phyloP scores from a whole-genome alignment of 2,797 vertebrate genomes.

The Sebastes elongatus region DNA sequence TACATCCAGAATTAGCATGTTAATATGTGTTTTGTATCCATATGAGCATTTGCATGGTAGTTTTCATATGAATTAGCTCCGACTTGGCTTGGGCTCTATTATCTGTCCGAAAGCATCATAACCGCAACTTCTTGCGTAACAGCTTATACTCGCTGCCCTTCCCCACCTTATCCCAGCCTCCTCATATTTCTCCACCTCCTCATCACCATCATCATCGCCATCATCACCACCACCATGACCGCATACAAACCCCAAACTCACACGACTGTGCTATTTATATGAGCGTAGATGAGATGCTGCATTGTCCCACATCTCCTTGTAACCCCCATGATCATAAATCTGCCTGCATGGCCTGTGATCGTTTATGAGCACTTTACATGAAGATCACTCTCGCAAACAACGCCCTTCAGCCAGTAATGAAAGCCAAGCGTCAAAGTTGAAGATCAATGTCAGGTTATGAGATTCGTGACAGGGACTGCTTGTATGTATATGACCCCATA shows the following conservation, averaged over 20 bases:
- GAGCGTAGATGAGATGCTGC: conserved; percentile 56
- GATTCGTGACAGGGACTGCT: conserved; percentile 39
- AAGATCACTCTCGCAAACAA: conserved; percentile 77
- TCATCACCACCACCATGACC: conserved; percentile 6
- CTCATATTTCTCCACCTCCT: conserved; percentile 15
- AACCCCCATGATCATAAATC: conserved; percentile 71
- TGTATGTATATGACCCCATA: conserved; percentile 36
- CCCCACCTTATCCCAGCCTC: conserved; percentile 3
- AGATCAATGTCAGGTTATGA: conserved; percentile 67
- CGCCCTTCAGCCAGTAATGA: conserved; percentile 76
- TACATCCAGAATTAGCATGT: conserved; percentile 58
- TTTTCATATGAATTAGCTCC: conserved; percentile 47
- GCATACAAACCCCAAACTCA: conserved; percentile 49
- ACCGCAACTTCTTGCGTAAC: conserved; percentile 11
- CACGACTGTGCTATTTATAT: conserved; percentile 34
- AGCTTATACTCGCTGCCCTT: background rate
- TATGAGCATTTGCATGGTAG: conserved; percentile 34
- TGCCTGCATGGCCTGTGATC: conserved; percentile 65
- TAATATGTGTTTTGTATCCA: conserved; percentile 61
- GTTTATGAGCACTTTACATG: conserved; percentile 79
- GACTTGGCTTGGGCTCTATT: background rate
- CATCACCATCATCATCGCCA: conserved; percentile 10
- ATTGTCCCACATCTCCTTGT: conserved; percentile 70
- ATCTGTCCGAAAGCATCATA: conserved; percentile 15
- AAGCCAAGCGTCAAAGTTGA: conserved; percentile 69